Evolutionary conservation across 2,113 vertebrate species (phyloP).

Genomic region (Anguilla japonica): DNA sequence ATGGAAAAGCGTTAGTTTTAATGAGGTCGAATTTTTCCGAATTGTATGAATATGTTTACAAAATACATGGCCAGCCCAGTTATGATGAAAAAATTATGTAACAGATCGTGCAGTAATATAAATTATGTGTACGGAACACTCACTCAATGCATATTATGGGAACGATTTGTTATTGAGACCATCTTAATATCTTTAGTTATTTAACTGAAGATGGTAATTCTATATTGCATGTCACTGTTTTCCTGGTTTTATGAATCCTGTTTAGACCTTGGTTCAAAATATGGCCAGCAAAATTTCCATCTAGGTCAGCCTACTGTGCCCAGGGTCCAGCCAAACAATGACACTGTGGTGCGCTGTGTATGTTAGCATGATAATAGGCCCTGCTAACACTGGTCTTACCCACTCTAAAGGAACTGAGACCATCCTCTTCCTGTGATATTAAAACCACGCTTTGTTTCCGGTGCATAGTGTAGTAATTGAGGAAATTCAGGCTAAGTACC

Average conservation of each 20-base stretch:
- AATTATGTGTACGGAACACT: no score
- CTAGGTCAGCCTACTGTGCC: not conserved
- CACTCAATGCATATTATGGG: no score
- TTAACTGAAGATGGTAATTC: no score
- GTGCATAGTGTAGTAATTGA: not conserved
- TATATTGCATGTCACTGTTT: no score
- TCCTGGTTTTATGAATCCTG: not conserved
- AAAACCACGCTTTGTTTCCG: not conserved
- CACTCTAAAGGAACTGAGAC: not conserved
- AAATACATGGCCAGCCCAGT: no score
- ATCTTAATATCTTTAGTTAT: no score
- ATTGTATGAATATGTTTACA: no score
- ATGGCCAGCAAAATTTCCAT: constrained; percentile 31
- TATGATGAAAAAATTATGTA: no score
- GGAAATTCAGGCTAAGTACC: not conserved
- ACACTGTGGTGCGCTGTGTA: constrained; percentile 30
- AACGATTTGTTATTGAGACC: no score
- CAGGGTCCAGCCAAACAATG: constrained; percentile 49
- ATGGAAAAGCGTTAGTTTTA: no score
- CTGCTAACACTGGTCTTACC: not conserved
- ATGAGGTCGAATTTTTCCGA: no score
- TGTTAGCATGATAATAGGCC: not conserved
- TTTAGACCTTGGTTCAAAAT: constrained; percentile 13
- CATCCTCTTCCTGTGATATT: not conserved
- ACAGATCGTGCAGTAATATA: no score